These are phyloP conservation scores for Eupithecia dodoneata DNA, from an alignment of 2,888 invertebrate species.

Conservation along the genomic window DNA sequence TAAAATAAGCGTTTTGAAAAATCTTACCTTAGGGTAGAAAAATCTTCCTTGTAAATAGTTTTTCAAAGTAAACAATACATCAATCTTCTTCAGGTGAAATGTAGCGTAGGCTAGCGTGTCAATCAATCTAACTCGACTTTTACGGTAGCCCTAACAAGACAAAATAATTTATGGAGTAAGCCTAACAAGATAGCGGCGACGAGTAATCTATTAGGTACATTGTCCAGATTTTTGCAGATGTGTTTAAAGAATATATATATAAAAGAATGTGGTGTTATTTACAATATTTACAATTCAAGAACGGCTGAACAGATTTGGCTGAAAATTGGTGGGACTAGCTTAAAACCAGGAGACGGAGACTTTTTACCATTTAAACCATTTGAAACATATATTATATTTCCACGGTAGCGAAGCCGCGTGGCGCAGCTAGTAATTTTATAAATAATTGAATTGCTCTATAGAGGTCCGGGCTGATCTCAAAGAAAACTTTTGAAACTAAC, in stretches of 20 bases:
- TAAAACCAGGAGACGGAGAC: too few relatives aligned
- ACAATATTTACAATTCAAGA: too few relatives aligned
- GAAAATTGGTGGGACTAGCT: too few relatives aligned
- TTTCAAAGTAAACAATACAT: conserved; percentile 1
- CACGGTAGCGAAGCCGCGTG: too few relatives aligned
- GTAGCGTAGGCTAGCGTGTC: conserved; percentile 5
- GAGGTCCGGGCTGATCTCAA: background rate
- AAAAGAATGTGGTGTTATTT: too few relatives aligned
- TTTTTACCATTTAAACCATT: too few relatives aligned
- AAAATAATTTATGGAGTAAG: conserved; percentile 11
- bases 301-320: too few relatives aligned
- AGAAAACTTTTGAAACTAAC: background rate
- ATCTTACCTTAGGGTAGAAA: too few relatives aligned
- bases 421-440: too few relatives aligned
- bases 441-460: background rate
- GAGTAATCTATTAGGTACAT: conserved; percentile 3
- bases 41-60: background rate
- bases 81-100: background rate
- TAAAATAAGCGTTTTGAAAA: too few relatives aligned
- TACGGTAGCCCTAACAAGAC: conserved; percentile 14
- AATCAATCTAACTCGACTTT: conserved; percentile 21
- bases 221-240: conserved; percentile 4
- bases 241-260: background rate
- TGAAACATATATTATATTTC: too few relatives aligned
- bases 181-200: conserved; percentile 6